Conservation (phyloP, 2,888 invertebrate species). For the Watsonalla cultraria region DNA sequence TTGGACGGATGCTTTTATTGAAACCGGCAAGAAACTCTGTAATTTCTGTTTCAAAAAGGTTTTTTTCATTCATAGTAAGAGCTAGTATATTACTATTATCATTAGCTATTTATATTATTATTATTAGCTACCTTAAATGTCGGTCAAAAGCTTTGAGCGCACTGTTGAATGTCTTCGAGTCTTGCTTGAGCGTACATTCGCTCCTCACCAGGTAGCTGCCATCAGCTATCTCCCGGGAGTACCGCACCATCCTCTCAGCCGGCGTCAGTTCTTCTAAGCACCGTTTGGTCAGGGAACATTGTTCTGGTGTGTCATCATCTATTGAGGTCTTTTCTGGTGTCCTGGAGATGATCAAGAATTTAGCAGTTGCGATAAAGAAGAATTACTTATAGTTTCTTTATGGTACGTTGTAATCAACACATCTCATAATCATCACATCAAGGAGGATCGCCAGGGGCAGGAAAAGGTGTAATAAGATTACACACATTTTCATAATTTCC, state of each 20-base stretch:
- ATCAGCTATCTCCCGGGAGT: constrained; percentile 50
- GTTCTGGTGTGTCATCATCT: constrained; percentile 53
- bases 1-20: too few species aligned
- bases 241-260: constrained; percentile 55
- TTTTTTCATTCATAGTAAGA: too few species aligned
- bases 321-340: constrained; percentile 56
- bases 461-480: too few species aligned
- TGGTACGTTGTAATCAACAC: too few species aligned
- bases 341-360: constrained; percentile 30
- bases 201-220: constrained; percentile 56
- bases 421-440: background rate
- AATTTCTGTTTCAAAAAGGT: too few species aligned
- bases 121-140: constrained; percentile 69
- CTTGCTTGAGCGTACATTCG: constrained; percentile 52
- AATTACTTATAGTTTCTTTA: background rate
- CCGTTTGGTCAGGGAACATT: constrained; percentile 53
- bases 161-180: constrained; percentile 47
- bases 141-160: constrained; percentile 59
- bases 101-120: too few species aligned
- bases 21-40: too few species aligned
- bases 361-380: background rate
- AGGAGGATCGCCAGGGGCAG: too few species aligned
- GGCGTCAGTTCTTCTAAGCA: constrained; percentile 43
- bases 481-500: too few species aligned
- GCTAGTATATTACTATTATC: too few species aligned